Base-by-base conservation (phyloP, 35 echinoderm and acorn worm genomes). In the Hemicentrotus pulcherrimus region DNA sequence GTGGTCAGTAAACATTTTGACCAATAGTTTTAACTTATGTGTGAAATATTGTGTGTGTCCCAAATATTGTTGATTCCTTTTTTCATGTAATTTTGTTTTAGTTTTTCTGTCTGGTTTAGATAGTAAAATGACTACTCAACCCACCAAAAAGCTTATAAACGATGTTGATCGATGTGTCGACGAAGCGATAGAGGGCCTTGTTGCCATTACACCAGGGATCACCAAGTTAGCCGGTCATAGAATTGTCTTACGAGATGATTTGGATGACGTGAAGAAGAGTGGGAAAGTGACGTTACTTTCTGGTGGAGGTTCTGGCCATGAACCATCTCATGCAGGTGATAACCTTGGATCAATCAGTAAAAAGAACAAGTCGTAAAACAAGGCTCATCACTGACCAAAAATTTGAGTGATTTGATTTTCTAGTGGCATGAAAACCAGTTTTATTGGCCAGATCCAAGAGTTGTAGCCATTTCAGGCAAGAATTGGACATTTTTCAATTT, bases 251-350 rank as follows among this genome's bases (percentile, higher is more conserved):
- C 96, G 97, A 94, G 96, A 97, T 78, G 97, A 98, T 94, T 94
- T 97, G 86, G 91, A 95, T 59, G 94, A 96, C 16, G 48, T 96
- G 9, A 97, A 96, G 59, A 92, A 48, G 30, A 65, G 46, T 47
- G 97, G 97, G 4, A 97, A 98, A 71, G 97, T 98, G 50, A 96
- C 97, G 5, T 32, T 98, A 15, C 48, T 98, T 15, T 96, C 96
- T 91, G 97, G 97, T 48, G 97, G 97, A 30, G 97, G 97, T 13
- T 98, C 97, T 91, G 97, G 97, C 9, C 97, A 98, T 65, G 97
- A 98, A 92, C 97, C 97, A 22, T 87, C 96, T 19, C 95, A 96
- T 96, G 97, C 95, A 94, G 97, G 97, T 98, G 96, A 61, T 33
- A 85, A 16, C 46, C 35, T 31, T 94, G 35, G 35, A 41, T 0